Evolutionary conservation across 2,888 invertebrate genomes (phyloP), one percentile per base, ranked within the genome.

Genomic region (Alsophila aescularia): DNA sequence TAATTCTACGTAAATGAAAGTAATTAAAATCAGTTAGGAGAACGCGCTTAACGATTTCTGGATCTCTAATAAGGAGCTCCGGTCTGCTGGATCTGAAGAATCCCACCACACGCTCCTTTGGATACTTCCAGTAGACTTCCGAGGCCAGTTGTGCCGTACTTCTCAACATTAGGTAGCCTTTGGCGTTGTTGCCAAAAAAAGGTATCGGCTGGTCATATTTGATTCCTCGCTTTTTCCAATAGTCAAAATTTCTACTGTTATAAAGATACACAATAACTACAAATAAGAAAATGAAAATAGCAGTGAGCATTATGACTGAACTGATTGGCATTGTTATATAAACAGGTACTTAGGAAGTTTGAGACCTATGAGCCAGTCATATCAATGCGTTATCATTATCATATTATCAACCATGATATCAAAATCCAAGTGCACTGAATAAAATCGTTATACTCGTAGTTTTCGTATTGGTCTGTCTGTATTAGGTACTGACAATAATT

Each of bases 41-140:
- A 37, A 87, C 74, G 10, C 65, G 51, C 39, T 69, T 78, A 0
- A 66, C 69, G n/a, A 86, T 65, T 1, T 83, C 80, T 6, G 76
- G 70, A 58, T 87, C 86, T 24, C 77, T 70, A 8, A 87, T 60
- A 9, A 85, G 58, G 7, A 87, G 66, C 29, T 76, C 79, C 0
- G 85, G 84, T 0, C 67, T 75, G 0, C 62, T 66, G 4, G 81
- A 81, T 60, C 73, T 69, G 54, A 73, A 86, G 29, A 73, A 72
- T 1, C 86, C 86, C 1, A 87, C 73, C 0, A 81, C 77, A 69
- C 75, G 81, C 39, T 86, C 86, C 2, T 77, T 58, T 1, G 79
- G 75, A 45, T 77, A 83, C 39, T 79, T 79, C 2, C 70, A 70
- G 58, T 85, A 85, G 2, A 79, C 32, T 18, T 79, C 73, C 1